These are phyloP conservation scores for Sipha flava DNA, from an alignment of 1,140 invertebrate genomes.

Conservation along the genomic window DNA sequence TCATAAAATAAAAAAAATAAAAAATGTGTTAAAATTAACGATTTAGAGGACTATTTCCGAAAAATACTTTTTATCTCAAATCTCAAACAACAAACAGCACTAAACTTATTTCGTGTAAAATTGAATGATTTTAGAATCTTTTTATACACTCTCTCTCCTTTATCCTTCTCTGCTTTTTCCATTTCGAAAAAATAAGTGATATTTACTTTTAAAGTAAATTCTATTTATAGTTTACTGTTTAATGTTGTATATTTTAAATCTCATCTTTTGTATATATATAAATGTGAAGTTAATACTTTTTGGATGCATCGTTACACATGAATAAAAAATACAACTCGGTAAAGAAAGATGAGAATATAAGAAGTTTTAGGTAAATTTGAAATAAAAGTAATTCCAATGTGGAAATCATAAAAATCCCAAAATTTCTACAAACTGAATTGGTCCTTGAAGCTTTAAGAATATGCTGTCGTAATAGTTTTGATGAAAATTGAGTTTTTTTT, in stretches of 20 bases:
- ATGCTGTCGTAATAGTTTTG: background rate
- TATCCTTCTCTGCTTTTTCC: background rate
- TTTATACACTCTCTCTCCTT: background rate
- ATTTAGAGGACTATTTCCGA: background rate
- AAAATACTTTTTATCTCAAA: background rate
- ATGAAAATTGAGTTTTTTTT: background rate
- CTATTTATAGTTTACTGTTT: background rate
- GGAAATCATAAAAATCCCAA: background rate
- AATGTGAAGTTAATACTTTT: background rate
- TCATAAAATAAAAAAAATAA: background rate
- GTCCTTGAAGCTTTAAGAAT: background rate
- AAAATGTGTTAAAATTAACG: no score
- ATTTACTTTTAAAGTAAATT: background rate
- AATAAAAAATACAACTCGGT: background rate
- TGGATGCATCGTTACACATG: background rate
- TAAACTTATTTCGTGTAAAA: background rate
- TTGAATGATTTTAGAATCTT: background rate
- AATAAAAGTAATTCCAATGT: background rate
- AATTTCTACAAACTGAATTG: background rate
- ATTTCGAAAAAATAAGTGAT: background rate
- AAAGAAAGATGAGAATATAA: background rate
- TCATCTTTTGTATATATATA: no score
- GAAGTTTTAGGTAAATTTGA: background rate
- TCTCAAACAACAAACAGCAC: background rate
- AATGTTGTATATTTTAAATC: background rate